Conservation (phyloP, 2,797 vertebrate species). For the Pangasius krempfi region DNA sequence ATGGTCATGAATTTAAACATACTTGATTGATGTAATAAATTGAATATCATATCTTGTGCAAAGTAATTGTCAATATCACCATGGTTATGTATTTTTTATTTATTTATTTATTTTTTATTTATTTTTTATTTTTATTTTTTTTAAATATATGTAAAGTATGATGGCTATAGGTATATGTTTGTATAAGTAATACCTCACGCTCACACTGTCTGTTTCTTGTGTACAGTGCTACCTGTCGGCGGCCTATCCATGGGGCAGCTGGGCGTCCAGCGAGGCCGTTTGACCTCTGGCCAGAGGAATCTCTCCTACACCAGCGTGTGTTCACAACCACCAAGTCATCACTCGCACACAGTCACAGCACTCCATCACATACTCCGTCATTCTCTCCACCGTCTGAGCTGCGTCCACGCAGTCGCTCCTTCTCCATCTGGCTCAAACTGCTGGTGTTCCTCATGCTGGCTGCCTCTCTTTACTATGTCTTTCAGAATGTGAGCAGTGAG, state of each 20-base stretch:
- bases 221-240: slow-evolving; percentile 89
- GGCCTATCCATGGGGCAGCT: slow-evolving; percentile 90
- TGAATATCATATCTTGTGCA: not conserved
- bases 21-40: not conserved
- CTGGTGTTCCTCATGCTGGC: slow-evolving; percentile 80
- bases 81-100: not conserved
- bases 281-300: slow-evolving; percentile 82
- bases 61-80: not conserved
- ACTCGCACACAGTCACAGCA: slow-evolving; percentile 64
- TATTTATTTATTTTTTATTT: not conserved
- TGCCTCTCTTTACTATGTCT: slow-evolving; percentile 84
- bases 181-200: not conserved
- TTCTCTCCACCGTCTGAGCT: slow-evolving; percentile 6
- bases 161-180: not conserved
- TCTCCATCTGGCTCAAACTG: slow-evolving; percentile 88
- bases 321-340: slow-evolving; percentile 62
- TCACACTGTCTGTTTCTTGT: not conserved
- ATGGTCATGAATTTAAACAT: not conserved
- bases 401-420: slow-evolving; percentile 67
- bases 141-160: no score
- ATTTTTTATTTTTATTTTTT: no score
- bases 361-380: slow-evolving; percentile 70
- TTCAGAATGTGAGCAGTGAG: slow-evolving; percentile 93
- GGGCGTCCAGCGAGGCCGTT: slow-evolving; percentile 77
- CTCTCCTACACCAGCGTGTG: slow-evolving; percentile 62